phyloP scores from a whole-genome alignment of 2,797 vertebrate species.

The Nyctibius grandis region DNA sequence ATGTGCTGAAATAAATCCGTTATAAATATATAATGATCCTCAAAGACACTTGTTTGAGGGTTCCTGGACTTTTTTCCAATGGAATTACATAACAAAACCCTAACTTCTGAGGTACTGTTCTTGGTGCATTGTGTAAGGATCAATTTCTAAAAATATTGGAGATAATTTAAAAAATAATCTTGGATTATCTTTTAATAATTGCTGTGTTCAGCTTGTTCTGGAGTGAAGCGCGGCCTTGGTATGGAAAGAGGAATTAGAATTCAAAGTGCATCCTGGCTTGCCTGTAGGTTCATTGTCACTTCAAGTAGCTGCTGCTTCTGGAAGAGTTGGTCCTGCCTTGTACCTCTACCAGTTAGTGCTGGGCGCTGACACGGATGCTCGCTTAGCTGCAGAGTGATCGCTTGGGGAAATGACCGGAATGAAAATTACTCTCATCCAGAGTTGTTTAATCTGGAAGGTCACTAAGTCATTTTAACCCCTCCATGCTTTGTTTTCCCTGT shows the following conservation, averaged over 20 bases:
- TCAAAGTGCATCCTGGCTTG: background rate
- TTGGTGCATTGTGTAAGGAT: background rate
- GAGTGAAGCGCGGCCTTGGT: background rate
- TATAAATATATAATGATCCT: background rate
- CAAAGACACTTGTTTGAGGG: background rate
- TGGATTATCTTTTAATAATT: background rate
- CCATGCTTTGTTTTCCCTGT: background rate
- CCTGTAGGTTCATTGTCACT: background rate
- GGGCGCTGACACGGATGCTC: background rate
- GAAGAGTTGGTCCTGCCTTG: background rate
- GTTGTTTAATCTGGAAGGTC: background rate
- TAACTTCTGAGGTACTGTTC: background rate
- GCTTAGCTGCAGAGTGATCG: background rate
- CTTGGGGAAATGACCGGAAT: background rate
- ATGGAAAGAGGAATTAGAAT: background rate
- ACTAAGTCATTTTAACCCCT: background rate
- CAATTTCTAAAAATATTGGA: background rate
- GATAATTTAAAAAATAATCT: background rate
- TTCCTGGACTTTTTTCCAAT: background rate
- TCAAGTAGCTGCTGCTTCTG: background rate
- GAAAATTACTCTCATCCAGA: background rate
- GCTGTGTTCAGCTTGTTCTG: background rate
- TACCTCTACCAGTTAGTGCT: background rate
- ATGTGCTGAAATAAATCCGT: background rate
- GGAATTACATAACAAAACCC: background rate